Evolutionary conservation across 2,888 invertebrate species (phyloP).

Genomic region (Plebejus melissa): DNA sequence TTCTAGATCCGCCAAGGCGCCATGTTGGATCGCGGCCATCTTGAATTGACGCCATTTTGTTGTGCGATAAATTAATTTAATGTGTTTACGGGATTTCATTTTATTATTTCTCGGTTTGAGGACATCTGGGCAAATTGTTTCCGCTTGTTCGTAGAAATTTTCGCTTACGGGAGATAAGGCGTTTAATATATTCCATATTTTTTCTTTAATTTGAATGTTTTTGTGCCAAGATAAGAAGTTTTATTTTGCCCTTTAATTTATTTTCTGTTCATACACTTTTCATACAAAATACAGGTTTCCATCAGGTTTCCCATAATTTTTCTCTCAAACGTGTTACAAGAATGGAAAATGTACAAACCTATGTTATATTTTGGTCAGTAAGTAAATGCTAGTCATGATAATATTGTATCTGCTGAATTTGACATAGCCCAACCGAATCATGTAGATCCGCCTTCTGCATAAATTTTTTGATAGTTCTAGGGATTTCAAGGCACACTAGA

Average conservation of each 20-base stretch:
- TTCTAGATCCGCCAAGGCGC: neutral
- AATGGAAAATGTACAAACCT: too few species aligned
- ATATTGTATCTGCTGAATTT: too few species aligned
- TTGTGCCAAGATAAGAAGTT: neutral
- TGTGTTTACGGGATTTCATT: slow-evolving; percentile 24
- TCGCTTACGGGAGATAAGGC: neutral
- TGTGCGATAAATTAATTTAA: slow-evolving; percentile 26
- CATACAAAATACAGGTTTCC: too few species aligned
- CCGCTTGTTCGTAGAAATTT: neutral
- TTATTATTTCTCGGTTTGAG: slow-evolving; percentile 23
- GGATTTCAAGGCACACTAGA: too few species aligned
- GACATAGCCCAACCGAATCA: too few species aligned
- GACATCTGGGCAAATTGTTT: slow-evolving; percentile 7
- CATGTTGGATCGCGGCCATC: slow-evolving; percentile 14
- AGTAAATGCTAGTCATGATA: too few species aligned
- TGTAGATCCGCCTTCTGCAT: too few species aligned
- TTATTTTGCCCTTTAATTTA: neutral
- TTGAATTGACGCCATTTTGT: slow-evolving; percentile 10
- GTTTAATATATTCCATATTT: slow-evolving; percentile 10
- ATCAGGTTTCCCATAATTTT: neutral
- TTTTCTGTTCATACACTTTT: neutral
- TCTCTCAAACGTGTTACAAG: neutral
- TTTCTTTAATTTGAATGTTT: neutral
- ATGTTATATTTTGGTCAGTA: too few species aligned
- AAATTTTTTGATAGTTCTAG: too few species aligned